phyloP scores from a whole-genome alignment of 1,140 invertebrate species.

The Pseudomyrmex concolor region DNA sequence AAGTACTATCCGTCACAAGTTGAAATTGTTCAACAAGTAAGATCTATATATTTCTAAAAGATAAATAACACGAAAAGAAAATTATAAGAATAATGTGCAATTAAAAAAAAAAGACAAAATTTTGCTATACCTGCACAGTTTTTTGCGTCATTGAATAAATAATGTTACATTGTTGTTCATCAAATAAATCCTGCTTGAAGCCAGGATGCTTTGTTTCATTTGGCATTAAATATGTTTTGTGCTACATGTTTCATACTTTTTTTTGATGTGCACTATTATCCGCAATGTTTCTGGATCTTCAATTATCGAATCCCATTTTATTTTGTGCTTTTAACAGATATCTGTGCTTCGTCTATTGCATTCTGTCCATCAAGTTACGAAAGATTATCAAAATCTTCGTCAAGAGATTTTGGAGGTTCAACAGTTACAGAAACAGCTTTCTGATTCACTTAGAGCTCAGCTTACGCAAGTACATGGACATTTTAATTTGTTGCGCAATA shows the following conservation, averaged over 20 bases:
- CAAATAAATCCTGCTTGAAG: conserved; percentile 49
- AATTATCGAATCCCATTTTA: conserved; percentile 57
- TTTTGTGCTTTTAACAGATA: conserved; percentile 76
- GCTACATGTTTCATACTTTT: conserved; percentile 18
- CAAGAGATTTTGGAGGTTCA: conserved; percentile 87
- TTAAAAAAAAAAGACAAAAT: conserved; percentile 9
- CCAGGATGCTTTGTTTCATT: conserved; percentile 30
- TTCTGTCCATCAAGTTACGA: conserved; percentile 86
- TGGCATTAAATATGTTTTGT: conserved; percentile 6
- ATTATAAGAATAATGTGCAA: not conserved
- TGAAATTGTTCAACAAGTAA: not conserved
- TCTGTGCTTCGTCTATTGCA: conserved; percentile 86
- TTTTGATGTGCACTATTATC: conserved; percentile 38
- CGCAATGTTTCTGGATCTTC: conserved; percentile 25
- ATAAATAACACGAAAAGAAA: not conserved
- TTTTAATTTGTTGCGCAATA: conserved; percentile 81
- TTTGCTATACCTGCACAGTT: conserved; percentile 9
- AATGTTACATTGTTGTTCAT: conserved; percentile 6
- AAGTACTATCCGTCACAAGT: no score
- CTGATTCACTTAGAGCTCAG: conserved; percentile 84
- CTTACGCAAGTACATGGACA: conserved; percentile 83
- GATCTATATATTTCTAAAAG: not conserved
- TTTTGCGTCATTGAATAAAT: conserved; percentile 12
- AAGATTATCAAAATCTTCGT: conserved; percentile 86
- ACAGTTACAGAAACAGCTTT: conserved; percentile 86